These are phyloP conservation scores for Aricia agestis DNA, from an alignment of 1,140 invertebrate species.

Conservation along the genomic window DNA sequence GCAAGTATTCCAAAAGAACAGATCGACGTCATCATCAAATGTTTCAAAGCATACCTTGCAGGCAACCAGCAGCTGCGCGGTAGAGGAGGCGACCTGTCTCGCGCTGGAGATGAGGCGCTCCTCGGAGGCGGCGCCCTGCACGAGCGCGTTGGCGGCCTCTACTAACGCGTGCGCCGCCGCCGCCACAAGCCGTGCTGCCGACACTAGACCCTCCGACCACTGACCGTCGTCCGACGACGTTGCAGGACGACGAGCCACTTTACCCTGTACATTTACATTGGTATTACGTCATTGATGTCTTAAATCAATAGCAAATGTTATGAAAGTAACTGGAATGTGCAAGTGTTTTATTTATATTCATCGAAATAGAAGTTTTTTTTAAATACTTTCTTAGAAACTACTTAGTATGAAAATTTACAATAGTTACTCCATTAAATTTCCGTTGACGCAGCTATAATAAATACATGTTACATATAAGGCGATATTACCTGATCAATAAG, in stretches of 20 bases:
- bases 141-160: constrained; percentile 97
- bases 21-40: too few species aligned
- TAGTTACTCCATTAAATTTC: too few species aligned
- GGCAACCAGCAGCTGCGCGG: constrained; percentile 96
- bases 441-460: too few species aligned
- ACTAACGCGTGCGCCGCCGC: constrained; percentile 98
- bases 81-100: constrained; percentile 97
- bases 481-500: constrained; percentile 84
- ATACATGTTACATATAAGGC: background rate
- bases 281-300: background rate
- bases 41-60: constrained; percentile 84
- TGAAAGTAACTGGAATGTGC: too few species aligned
- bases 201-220: constrained; percentile 98
- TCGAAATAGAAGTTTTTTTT: too few species aligned
- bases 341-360: too few species aligned
- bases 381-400: too few species aligned
- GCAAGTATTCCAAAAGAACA: too few species aligned
- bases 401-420: too few species aligned
- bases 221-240: constrained; percentile 96
- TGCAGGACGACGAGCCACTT: constrained; percentile 87
- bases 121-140: constrained; percentile 95
- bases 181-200: constrained; percentile 95
- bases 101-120: constrained; percentile 97
- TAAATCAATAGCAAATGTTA: too few species aligned
- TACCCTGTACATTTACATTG: constrained; percentile 66